phyloP scores from a whole-genome alignment of 2,888 invertebrate species.

The Orchesellides sinensis region DNA sequence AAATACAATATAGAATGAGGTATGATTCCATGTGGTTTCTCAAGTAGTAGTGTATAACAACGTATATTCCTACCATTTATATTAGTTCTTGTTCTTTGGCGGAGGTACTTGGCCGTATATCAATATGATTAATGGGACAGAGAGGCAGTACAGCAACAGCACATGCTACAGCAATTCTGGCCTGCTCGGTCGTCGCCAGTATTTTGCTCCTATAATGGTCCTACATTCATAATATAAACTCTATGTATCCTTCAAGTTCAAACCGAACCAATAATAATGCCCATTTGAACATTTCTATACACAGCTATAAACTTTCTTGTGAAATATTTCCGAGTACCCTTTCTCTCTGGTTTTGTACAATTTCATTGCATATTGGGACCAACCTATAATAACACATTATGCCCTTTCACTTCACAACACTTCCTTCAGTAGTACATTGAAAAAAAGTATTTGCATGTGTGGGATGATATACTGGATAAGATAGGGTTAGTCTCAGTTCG shows the following conservation, averaged over 20 bases:
- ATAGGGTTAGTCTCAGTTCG: not conserved
- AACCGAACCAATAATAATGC: no score
- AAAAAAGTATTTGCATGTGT: not conserved
- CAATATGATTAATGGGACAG: conserved; percentile 73
- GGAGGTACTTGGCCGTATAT: conserved; percentile 67
- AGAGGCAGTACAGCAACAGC: conserved; percentile 1
- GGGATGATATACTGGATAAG: not conserved
- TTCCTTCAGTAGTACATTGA: not conserved
- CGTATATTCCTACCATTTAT: not conserved
- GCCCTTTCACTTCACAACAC: conserved; percentile 1
- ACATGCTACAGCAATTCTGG: no score
- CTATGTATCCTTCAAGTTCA: no score
- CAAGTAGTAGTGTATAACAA: not conserved
- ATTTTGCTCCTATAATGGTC: no score
- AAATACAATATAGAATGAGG: not conserved
- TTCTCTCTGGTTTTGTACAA: no score
- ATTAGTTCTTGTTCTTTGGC: conserved; percentile 1
- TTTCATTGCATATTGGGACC: not conserved
- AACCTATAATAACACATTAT: not conserved
- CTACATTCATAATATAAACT: no score
- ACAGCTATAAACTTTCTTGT: no score
- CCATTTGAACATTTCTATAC: no score
- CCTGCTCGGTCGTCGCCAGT: no score
- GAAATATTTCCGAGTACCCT: no score
- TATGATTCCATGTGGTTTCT: not conserved